phyloP scores from a whole-genome alignment of 2,797 vertebrate genomes.

The Nasua narica region DNA sequence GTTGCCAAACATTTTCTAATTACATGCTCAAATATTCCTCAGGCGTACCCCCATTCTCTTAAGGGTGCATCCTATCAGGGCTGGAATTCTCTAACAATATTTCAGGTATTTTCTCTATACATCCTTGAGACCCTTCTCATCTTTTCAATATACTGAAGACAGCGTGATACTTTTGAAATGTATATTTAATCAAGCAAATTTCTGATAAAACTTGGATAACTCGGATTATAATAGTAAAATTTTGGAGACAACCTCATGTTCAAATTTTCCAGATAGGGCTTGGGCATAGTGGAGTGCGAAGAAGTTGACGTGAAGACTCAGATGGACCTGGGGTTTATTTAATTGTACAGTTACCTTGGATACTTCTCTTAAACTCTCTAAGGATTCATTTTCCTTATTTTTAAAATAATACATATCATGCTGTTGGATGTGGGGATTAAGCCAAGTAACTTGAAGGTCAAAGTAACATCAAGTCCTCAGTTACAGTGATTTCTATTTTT shows the following conservation, averaged over 20 bases:
- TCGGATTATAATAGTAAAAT: background rate
- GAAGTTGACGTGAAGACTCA: background rate
- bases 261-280: background rate
- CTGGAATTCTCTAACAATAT: background rate
- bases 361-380: background rate
- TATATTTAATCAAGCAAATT: background rate
- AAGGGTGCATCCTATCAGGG: background rate
- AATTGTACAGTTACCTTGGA: background rate
- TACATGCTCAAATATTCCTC: background rate
- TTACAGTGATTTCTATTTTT: background rate
- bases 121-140: background rate
- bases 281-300: background rate
- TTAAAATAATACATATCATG: background rate
- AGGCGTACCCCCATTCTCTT: background rate
- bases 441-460: background rate
- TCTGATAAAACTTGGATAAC: background rate
- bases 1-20: background rate
- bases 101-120: background rate
- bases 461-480: background rate
- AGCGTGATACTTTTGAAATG: background rate
- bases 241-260: background rate
- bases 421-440: background rate
- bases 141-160: background rate
- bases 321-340: too few relatives aligned
- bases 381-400: background rate